phyloP scores from a whole-genome alignment of 1,140 invertebrate species.

The Drosophila micromelanica region DNA sequence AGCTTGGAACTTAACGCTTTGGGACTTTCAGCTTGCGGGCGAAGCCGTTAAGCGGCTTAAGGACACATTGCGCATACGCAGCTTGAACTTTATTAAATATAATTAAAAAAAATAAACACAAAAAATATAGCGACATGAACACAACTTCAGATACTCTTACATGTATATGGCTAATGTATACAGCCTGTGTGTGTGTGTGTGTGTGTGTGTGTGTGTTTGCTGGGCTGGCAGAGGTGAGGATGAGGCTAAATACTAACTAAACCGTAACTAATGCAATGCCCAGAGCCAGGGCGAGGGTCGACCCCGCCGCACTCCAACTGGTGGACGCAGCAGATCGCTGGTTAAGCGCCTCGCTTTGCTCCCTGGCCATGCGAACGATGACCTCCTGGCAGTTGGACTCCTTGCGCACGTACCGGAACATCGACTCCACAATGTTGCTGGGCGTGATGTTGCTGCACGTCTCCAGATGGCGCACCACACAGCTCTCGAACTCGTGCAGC shows the following conservation, averaged over 20 bases:
- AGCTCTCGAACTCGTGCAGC: slow-evolving; percentile 86
- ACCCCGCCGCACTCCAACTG: not conserved
- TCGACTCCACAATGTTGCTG: slow-evolving; percentile 91
- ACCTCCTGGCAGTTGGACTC: slow-evolving; percentile 70
- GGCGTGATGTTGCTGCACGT: slow-evolving; percentile 90
- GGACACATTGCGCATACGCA: slow-evolving; percentile 42
- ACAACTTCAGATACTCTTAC: not conserved
- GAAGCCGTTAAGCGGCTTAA: slow-evolving; percentile 75
- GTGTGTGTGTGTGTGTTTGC: too few relatives aligned
- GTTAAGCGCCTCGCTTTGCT: slow-evolving; percentile 3
- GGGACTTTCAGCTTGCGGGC: slow-evolving; percentile 24
- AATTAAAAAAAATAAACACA: slow-evolving; percentile 60
- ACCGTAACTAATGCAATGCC: not conserved
- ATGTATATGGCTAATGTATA: slow-evolving; percentile 5
- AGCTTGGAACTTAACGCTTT: slow-evolving; percentile 72
- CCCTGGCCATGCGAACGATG: slow-evolving; percentile 41
- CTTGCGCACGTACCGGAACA: slow-evolving; percentile 88
- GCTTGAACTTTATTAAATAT: slow-evolving; percentile 69
- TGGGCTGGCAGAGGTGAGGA: too few relatives aligned
- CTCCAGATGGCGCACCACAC: slow-evolving; percentile 88
- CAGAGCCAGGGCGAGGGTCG: slow-evolving; percentile 1
- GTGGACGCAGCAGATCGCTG: not conserved
- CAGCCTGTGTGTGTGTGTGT: not conserved
- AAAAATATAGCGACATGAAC: not conserved
- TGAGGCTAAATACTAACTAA: not conserved